These are phyloP conservation scores for Calameuta idolon DNA, from an alignment of 2,888 invertebrate species.

Conservation along the genomic window DNA sequence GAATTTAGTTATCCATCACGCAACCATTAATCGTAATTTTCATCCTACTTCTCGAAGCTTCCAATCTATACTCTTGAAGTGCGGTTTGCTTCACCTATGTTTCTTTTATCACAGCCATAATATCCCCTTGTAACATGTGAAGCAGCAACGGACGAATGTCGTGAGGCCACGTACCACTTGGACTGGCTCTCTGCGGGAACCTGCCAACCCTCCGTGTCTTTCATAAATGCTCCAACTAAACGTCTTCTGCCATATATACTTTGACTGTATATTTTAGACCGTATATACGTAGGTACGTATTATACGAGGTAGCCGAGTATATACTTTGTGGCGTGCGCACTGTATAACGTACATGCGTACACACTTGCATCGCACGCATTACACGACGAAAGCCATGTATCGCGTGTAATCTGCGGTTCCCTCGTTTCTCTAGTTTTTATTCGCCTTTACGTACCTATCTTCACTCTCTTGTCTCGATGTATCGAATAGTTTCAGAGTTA, in stretches of 20 bases:
- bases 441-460: neutral
- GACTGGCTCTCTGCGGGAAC: neutral
- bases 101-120: neutral
- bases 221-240: slow-evolving; percentile 29
- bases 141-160: neutral
- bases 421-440: neutral
- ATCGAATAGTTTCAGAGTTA: neutral
- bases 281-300: neutral
- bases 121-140: neutral
- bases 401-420: neutral
- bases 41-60: neutral
- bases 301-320: neutral
- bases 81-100: neutral
- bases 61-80: neutral
- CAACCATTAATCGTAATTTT: neutral
- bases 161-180: slow-evolving; percentile 5
- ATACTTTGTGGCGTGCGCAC: neutral
- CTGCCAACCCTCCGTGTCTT: slow-evolving; percentile 13
- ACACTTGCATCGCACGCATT: neutral
- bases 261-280: neutral
- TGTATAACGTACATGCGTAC: too few species aligned
- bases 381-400: neutral
- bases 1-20: too few species aligned
- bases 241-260: neutral
- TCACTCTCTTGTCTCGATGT: neutral